phyloP scores from a whole-genome alignment of 2,888 invertebrate genomes.

The Amphipoea oculea region DNA sequence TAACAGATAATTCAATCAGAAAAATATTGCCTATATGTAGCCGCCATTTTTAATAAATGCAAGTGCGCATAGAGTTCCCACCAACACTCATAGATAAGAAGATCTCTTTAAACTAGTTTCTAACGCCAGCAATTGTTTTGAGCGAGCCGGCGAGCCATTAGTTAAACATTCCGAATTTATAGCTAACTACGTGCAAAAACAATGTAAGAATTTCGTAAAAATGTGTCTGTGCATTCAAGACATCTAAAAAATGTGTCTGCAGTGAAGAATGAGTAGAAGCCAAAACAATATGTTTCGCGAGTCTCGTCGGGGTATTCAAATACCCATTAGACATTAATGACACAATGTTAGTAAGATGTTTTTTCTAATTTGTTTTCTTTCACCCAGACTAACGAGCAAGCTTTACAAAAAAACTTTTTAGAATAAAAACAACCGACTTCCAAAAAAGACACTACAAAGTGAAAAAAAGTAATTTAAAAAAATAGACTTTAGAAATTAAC shows the following conservation, averaged over 20 bases:
- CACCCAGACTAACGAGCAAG: neutral
- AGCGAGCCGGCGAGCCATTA: slow-evolving; percentile 7
- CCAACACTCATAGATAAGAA: neutral
- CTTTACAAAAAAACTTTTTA: slow-evolving; percentile 2
- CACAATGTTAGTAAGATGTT: slow-evolving; percentile 13
- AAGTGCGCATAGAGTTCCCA: neutral
- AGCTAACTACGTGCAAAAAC: slow-evolving; percentile 38
- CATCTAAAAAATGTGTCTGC: slow-evolving; percentile 51
- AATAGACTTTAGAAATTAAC: too few relatives aligned
- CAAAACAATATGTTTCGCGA: slow-evolving; percentile 54
- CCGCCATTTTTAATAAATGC: neutral
- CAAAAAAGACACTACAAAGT: too few relatives aligned
- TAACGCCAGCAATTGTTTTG: slow-evolving; percentile 8
- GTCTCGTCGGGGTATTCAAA: slow-evolving; percentile 46
- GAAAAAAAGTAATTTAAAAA: too few relatives aligned
- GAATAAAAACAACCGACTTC: too few relatives aligned
- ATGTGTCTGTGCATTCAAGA: slow-evolving; percentile 54
- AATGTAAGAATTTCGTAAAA: slow-evolving; percentile 46
- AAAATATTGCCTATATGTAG: neutral
- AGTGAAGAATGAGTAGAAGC: slow-evolving; percentile 44
- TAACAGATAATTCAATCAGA: neutral
- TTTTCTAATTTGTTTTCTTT: slow-evolving; percentile 29
- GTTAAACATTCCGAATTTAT: slow-evolving; percentile 40
- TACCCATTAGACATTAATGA: slow-evolving; percentile 52
- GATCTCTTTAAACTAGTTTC: slow-evolving; percentile 26